These are phyloP conservation scores for Temnopleurus reevesii DNA, from an alignment of 53 echinoderm and acorn worm species.

Conservation along the genomic window DNA sequence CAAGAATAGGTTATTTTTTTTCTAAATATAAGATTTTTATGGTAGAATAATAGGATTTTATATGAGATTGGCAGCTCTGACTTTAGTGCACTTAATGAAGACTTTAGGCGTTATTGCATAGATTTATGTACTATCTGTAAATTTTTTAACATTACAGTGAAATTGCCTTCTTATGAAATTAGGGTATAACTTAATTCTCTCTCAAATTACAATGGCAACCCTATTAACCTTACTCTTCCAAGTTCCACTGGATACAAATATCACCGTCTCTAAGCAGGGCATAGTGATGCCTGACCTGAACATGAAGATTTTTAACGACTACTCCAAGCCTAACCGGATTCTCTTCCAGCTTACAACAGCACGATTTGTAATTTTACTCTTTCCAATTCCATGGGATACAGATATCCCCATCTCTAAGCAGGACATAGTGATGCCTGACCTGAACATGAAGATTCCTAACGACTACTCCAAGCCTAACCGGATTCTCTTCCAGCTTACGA, in stretches of 20 bases:
- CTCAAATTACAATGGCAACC: too few species aligned
- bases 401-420: conserved; percentile 80
- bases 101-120: too few species aligned
- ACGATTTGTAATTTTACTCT: conserved; percentile 50
- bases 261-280: conserved; percentile 77
- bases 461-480: conserved; percentile 55
- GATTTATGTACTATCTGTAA: too few species aligned
- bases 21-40: too few species aligned
- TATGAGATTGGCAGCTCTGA: too few species aligned
- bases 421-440: conserved; percentile 72
- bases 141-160: too few species aligned
- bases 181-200: too few species aligned
- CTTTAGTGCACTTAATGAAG: too few species aligned
- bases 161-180: too few species aligned
- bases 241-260: conserved; percentile 89
- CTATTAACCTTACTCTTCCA: conserved; percentile 55
- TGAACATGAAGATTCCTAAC: conserved; percentile 61
- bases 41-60: too few species aligned
- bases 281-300: conserved; percentile 76
- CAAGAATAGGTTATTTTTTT: too few species aligned
- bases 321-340: conserved; percentile 64
- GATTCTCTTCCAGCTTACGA: conserved; percentile 68
- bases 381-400: conserved; percentile 97
- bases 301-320: conserved; percentile 51
- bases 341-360: conserved; percentile 75